Percentiles rank a stretch among this genome's conserved stretches.
phyloP scores from a whole-genome alignment of 2,113 vertebrate species.

The Lichenostomus cassidix region DNA sequence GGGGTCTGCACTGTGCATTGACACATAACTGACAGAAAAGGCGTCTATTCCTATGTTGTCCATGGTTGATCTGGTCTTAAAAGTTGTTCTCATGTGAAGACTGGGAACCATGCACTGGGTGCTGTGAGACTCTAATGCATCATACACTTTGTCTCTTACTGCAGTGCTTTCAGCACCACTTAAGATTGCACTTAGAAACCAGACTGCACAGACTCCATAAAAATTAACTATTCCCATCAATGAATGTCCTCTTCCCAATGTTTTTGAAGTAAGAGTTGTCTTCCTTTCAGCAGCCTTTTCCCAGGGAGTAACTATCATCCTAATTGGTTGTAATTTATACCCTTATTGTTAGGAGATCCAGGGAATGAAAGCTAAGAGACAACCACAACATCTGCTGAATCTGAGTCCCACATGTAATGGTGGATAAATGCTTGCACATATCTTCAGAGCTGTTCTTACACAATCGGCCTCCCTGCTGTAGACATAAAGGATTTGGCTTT shows the following conservation, averaged over 20 bases:
- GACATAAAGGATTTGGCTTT: background rate
- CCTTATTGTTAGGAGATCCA: background rate
- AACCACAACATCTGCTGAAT: background rate
- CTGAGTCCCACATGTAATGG: background rate
- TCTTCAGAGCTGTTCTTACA: background rate
- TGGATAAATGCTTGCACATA: background rate
- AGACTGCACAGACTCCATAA: conserved; percentile 1
- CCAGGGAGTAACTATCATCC: background rate
- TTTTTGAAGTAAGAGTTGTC: background rate
- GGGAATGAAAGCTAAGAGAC: background rate
- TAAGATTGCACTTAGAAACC: conserved; percentile 25
- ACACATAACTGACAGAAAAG: background rate
- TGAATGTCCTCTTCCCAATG: background rate
- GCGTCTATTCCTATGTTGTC: background rate
- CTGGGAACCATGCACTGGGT: background rate
- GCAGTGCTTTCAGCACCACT: conserved; percentile 29
- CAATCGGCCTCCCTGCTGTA: background rate
- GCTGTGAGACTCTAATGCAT: conserved; percentile 10
- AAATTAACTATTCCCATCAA: background rate
- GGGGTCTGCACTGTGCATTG: background rate
- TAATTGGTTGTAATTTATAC: background rate
- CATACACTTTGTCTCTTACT: background rate
- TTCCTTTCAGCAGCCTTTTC: background rate
- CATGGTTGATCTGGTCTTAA: background rate
- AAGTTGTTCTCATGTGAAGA: background rate